Conservation (phyloP, 64 coral and sea anemone species). For the Pocillopora verrucosa region DNA sequence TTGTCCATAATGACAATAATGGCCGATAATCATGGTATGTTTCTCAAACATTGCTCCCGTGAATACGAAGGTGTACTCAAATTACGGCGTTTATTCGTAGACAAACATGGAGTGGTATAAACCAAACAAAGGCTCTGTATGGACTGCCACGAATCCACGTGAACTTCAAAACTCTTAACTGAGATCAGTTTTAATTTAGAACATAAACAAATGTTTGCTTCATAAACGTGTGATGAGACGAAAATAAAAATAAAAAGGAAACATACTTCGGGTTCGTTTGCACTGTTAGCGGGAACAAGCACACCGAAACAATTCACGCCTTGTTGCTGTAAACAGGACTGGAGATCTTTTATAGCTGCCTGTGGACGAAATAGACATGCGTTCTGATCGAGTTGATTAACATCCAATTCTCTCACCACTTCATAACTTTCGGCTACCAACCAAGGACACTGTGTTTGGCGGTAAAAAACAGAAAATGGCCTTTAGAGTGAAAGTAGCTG, state of each 20-base stretch:
- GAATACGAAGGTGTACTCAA: too few species aligned
- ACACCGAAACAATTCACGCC: conserved; percentile 34
- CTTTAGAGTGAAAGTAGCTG: too few species aligned
- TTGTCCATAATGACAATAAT: too few species aligned
- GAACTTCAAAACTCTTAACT: too few species aligned
- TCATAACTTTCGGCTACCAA: neutral
- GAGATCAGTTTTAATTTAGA: neutral
- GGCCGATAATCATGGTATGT: too few species aligned
- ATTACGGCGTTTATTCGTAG: too few species aligned
- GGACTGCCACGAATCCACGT: too few species aligned
- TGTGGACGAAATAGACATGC: neutral
- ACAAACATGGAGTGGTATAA: too few species aligned
- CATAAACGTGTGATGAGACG: neutral
- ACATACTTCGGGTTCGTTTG: conserved; percentile 2
- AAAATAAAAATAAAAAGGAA: neutral
- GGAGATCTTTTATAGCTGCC: neutral
- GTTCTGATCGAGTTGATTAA: neutral
- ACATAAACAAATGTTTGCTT: neutral
- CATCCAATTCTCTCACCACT: neutral
- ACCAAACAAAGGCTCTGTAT: too few species aligned
- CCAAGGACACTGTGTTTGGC: neutral
- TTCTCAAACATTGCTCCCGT: too few species aligned
- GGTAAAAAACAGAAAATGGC: too few species aligned
- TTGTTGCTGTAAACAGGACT: neutral
- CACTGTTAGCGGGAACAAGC: neutral